Base-by-base conservation (phyloP, 2,113 vertebrate species). In the Vireo altiloquus region DNA sequence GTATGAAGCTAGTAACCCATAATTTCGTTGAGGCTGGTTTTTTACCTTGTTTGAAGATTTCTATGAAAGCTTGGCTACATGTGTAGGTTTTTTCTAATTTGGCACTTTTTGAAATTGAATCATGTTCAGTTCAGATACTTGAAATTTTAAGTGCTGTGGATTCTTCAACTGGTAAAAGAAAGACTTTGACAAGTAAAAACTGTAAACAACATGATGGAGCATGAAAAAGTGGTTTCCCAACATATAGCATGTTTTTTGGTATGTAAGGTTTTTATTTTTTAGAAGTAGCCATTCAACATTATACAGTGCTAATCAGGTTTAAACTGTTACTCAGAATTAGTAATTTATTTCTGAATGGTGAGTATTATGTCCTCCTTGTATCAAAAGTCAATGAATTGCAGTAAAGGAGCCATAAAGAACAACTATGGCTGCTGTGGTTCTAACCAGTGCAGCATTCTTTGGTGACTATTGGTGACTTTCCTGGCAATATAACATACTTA, bases 241-340 rank as follows among this genome's bases (percentile, higher is more conserved):
- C 81, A 46, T 90, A 94, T 54, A 96, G 98, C 97, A 98, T 98
- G 98, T 91, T 97, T 83, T 94, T 97, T 97, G 89, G 71, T 97
- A 89, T 97, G 87, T 95, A 94, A 87, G 68, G 63, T 54, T 93
- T 95, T 82, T 63, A n/a, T 63, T 92, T 96, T 95, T 94, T 97
- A 98, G 97, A 96, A 96, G 94, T 97, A 98, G 95, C 94, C 96
- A 93, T 97, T 88, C 87, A 89, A 97, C 91, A 84, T 93, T 90
- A 92, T 89, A 40, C 92, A 96, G 84, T 87, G 87, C 82, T 93
- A 69, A 94, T 93, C 84, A 79, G 95, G 82, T 95, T 96, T 90
- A 91, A 92, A 91, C 75, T 94, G 27, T 79, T 89, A 68, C 54
- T 94, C 77, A 53, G 68, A 94, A 70, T 82, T 50, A 89, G 91